Percentiles rank a stretch among this genome's conserved stretches.
These are phyloP conservation scores for Trinectes maculatus DNA, from an alignment of 2,113 vertebrate genomes.

Conservation along the genomic window DNA sequence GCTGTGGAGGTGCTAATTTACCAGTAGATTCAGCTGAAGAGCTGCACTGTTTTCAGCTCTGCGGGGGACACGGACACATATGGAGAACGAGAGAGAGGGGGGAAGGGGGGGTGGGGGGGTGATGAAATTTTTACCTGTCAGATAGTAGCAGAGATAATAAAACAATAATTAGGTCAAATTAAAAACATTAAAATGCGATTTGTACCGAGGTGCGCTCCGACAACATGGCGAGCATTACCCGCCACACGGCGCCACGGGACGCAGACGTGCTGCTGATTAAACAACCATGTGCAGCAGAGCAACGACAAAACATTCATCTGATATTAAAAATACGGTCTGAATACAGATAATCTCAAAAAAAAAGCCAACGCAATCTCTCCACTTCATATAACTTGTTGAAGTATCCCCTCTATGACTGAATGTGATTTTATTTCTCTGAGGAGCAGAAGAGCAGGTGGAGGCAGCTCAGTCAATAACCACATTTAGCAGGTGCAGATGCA, in stretches of 20 bases:
- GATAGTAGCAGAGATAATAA: conserved; percentile 45
- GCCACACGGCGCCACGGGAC: not conserved
- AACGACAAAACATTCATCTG: conserved; percentile 8
- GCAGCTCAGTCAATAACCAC: conserved; percentile 33
- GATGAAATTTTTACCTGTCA: conserved; percentile 52
- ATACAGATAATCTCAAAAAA: conserved; percentile 10
- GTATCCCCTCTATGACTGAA: conserved; percentile 7
- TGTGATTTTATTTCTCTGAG: conserved; percentile 14
- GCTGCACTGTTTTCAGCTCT: conserved; percentile 65
- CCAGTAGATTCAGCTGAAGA: conserved; percentile 65
- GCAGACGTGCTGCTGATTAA: not conserved
- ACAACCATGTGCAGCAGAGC: not conserved
- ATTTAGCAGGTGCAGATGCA: conserved; percentile 23
- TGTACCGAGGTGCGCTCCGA: conserved; percentile 16
- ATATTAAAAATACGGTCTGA: conserved; percentile 19
- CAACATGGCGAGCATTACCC: conserved; percentile 15
- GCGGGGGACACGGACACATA: conserved; percentile 57
- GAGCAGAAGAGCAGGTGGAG: conserved; percentile 28
- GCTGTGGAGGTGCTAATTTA: conserved; percentile 71
- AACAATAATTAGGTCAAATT: conserved; percentile 47
- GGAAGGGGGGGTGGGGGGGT: not conserved
- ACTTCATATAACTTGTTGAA: not conserved
- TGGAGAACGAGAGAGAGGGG: conserved; percentile 28
- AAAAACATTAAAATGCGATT: conserved; percentile 13
- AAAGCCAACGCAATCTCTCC: not conserved